A percentile compares a stretch with the other conserved stretches of the same genome.
Evolutionary conservation across 2,888 invertebrate species (phyloP).

Genomic region (Lasioglossum leucozonium): DNA sequence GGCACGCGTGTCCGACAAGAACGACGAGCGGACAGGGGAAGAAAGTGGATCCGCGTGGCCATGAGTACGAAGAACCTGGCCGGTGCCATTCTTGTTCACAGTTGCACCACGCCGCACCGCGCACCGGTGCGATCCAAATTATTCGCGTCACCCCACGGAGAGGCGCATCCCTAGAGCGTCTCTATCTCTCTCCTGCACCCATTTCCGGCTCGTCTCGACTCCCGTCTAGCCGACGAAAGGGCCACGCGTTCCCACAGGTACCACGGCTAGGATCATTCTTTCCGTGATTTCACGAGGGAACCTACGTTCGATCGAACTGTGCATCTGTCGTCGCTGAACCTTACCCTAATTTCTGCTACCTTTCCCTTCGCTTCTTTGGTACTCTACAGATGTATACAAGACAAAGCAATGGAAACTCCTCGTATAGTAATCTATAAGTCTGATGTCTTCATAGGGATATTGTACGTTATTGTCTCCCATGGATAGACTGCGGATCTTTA

Average conservation of each 20-base stretch:
- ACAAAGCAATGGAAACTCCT: background rate
- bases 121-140: slow-evolving; percentile 32
- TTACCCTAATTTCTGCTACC: background rate
- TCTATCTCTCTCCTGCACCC: slow-evolving; percentile 2
- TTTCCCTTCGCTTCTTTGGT: background rate
- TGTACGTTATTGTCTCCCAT: background rate
- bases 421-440: background rate
- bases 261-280: background rate
- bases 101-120: background rate
- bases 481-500: no score
- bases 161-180: background rate
- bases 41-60: slow-evolving; percentile 70
- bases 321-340: slow-evolving; percentile 25
- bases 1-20: slow-evolving; percentile 71
- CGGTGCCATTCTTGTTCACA: slow-evolving; percentile 59
- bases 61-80: background rate
- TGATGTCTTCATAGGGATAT: background rate
- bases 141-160: slow-evolving; percentile 28
- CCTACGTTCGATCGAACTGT: background rate
- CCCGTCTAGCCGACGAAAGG: slow-evolving; percentile 26
- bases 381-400: background rate
- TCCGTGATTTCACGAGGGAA: slow-evolving; percentile 22
- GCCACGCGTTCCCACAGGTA: slow-evolving; percentile 71
- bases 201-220: slow-evolving; percentile 16
- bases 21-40: slow-evolving; percentile 18